These are phyloP conservation scores for Watersipora subatra DNA, from an alignment of 1,140 invertebrate species.

Conservation along the genomic window DNA sequence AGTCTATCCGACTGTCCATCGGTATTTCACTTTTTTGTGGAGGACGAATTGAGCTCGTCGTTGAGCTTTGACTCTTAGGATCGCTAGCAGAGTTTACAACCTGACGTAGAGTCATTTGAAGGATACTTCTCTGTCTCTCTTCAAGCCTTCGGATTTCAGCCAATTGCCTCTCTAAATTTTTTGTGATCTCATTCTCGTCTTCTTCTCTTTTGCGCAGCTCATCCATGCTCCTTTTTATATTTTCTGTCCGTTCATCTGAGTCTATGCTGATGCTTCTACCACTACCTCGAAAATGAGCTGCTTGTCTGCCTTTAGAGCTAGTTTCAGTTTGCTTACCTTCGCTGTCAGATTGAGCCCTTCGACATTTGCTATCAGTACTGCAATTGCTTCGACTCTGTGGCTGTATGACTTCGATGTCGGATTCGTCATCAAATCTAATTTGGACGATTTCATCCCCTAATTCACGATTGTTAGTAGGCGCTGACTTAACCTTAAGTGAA, in stretches of 20 bases:
- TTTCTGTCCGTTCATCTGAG: neutral
- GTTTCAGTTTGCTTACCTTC: no score
- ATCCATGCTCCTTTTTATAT: neutral
- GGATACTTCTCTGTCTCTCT: neutral
- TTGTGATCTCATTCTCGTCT: neutral
- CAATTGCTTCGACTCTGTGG: neutral
- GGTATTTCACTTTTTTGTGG: neutral
- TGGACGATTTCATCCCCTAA: slow-evolving; percentile 1
- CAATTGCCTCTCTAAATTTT: neutral
- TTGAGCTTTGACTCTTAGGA: neutral
- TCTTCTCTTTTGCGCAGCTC: neutral
- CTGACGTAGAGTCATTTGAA: neutral
- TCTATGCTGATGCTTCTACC: neutral
- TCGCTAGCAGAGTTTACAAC: neutral
- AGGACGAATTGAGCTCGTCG: neutral
- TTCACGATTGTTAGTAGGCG: neutral
- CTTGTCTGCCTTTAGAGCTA: no score
- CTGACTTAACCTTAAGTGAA: neutral
- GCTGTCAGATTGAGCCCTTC: no score
- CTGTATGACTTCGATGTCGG: neutral
- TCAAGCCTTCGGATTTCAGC: neutral
- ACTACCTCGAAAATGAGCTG: neutral
- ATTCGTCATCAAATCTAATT: neutral
- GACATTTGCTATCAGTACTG: neutral
- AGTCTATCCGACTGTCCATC: neutral